phyloP scores from a whole-genome alignment of 1,140 invertebrate genomes.

The Heliothis virescens region DNA sequence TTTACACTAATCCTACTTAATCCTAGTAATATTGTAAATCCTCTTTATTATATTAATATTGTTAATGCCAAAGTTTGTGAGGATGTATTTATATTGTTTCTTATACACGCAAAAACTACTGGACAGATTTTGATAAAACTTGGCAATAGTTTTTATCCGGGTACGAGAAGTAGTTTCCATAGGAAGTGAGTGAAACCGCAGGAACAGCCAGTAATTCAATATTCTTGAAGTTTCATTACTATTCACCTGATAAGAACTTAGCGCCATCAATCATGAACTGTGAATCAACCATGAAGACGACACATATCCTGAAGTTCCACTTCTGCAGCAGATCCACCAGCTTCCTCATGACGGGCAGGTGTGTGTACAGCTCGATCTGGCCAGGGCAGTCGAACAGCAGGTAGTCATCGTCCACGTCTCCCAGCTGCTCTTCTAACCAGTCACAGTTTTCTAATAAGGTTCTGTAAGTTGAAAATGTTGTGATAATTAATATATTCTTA shows the following conservation, averaged over 20 bases:
- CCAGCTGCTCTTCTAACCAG: slow-evolving; percentile 95
- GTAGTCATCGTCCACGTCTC: slow-evolving; percentile 95
- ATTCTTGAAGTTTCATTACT: background rate
- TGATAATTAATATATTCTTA: background rate
- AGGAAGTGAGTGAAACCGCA: too few species aligned
- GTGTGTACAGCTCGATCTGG: slow-evolving; percentile 99
- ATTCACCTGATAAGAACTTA: slow-evolving; percentile 94
- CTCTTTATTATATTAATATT: too few species aligned
- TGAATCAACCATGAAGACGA: slow-evolving; percentile 97
- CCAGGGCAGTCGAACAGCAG: slow-evolving; percentile 99
- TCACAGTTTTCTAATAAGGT: slow-evolving; percentile 96
- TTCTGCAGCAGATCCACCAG: slow-evolving; percentile 93
- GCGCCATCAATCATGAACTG: slow-evolving; percentile 98
- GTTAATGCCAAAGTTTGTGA: too few species aligned
- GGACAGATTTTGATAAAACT: too few species aligned
- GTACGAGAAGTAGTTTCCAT: too few species aligned
- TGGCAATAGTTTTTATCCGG: too few species aligned
- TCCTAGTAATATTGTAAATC: too few species aligned
- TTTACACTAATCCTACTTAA: background rate
- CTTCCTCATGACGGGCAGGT: slow-evolving; percentile 95
- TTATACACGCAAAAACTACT: too few species aligned
- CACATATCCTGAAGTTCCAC: slow-evolving; percentile 97
- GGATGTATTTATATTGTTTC: too few species aligned
- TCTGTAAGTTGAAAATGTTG: slow-evolving; percentile 79
- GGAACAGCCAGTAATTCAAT: too few species aligned